Conservation (phyloP, 2,113 vertebrate species). For the Pandion haliaetus region DNA sequence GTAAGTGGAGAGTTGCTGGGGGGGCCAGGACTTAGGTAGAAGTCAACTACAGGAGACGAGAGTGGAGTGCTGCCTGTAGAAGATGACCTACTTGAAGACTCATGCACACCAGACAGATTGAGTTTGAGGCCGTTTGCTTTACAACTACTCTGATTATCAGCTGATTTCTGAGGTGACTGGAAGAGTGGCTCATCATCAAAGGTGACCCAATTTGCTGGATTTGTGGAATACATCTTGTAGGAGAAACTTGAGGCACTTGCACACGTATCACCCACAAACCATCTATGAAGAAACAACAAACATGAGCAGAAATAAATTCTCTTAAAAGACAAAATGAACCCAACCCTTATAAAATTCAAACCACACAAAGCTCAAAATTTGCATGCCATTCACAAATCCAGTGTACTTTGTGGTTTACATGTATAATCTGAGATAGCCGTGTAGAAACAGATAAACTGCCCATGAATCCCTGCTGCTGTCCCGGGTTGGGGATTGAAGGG, state of each 20-base stretch:
- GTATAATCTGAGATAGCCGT: background rate
- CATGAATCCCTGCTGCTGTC: background rate
- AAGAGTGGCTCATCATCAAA: conserved; percentile 89
- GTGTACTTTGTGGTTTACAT: background rate
- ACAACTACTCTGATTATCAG: conserved; percentile 72
- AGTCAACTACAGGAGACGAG: conserved; percentile 84
- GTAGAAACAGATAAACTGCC: background rate
- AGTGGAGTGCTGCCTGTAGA: conserved; percentile 76
- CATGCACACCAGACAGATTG: conserved; percentile 77
- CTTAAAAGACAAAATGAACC: background rate
- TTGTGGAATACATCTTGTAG: conserved; percentile 87
- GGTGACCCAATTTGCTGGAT: conserved; percentile 93
- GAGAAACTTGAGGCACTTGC: background rate
- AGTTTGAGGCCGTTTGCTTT: conserved; percentile 91
- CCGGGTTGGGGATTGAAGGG: background rate
- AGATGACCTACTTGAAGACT: conserved; percentile 76
- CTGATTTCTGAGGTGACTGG: conserved; percentile 79
- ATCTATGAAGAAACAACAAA: conserved; percentile 54
- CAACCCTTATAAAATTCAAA: background rate
- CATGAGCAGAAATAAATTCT: background rate
- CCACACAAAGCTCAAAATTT: background rate
- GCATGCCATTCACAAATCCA: background rate
- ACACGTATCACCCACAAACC: background rate
- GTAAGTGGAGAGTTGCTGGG: conserved; percentile 88
- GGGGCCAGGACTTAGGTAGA: conserved; percentile 82